Conservation (phyloP, 2,797 vertebrate genomes). For the Silurus lanzhouensis region DNA sequence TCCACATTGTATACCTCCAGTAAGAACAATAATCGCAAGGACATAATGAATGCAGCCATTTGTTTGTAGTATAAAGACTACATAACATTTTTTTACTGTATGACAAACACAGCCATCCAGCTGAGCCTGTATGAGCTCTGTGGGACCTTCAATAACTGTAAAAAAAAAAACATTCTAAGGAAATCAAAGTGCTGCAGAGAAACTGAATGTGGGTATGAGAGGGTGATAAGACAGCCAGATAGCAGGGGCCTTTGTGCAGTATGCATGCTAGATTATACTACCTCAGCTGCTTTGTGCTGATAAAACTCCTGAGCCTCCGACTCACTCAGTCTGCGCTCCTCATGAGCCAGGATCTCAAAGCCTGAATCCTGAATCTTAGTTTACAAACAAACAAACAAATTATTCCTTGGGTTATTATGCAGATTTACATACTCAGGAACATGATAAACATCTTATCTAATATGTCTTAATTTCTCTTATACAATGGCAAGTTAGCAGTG, state of each 20-base stretch:
- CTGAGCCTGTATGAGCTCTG: constrained; percentile 47
- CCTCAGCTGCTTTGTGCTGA: constrained; percentile 79
- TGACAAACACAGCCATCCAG: constrained; percentile 17
- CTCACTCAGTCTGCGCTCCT: constrained; percentile 78
- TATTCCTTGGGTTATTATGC: not conserved
- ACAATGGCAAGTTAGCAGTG: not conserved
- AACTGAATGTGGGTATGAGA: not conserved
- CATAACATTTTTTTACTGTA: not conserved
- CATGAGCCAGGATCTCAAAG: constrained; percentile 82
- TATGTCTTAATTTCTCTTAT: not conserved
- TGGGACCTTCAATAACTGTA: constrained; percentile 47
- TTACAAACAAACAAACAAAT: not conserved
- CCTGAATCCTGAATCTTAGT: constrained; percentile 84
- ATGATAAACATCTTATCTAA: not conserved
- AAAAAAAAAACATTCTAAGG: not conserved
- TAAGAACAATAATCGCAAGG: constrained; percentile 17
- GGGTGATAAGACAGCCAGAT: constrained; percentile 8
- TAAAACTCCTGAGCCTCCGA: constrained; percentile 80
- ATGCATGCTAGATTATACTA: constrained; percentile 51
- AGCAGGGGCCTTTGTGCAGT: not conserved
- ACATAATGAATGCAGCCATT: constrained; percentile 2
- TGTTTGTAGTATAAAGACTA: not conserved
- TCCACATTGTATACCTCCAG: constrained; percentile 24
- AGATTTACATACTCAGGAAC: not conserved
- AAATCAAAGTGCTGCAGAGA: not conserved